Evolutionary conservation across 2,113 vertebrate species (phyloP).

Genomic region (Rattus rattus): DNA sequence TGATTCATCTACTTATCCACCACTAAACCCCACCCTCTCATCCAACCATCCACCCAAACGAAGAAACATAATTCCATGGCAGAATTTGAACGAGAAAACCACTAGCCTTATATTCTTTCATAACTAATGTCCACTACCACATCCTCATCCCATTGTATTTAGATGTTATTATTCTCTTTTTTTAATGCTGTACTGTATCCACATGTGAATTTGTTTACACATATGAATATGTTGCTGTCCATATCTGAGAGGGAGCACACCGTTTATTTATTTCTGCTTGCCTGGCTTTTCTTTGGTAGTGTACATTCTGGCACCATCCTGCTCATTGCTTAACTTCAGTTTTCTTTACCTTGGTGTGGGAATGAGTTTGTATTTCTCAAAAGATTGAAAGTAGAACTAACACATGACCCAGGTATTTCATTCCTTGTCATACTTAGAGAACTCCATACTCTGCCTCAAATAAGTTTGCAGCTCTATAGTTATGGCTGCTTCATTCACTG

Average conservation of each 20-base stretch:
- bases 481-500: not conserved
- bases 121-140: not conserved
- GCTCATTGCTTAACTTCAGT: not conserved
- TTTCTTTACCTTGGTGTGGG: not conserved
- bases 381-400: not conserved
- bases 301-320: not conserved
- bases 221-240: not conserved
- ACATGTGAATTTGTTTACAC: not conserved
- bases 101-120: not conserved
- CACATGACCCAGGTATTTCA: not conserved
- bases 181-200: not conserved
- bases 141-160: not conserved
- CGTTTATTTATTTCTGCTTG: not conserved
- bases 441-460: not conserved
- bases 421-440: not conserved
- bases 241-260: not conserved
- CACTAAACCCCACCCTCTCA: too few species aligned
- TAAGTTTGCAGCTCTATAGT: not conserved
- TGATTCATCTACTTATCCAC: not conserved
- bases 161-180: not conserved
- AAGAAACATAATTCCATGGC: not conserved
- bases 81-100: not conserved
- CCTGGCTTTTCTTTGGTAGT: not conserved
- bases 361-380: not conserved
- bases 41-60: not conserved